These are phyloP conservation scores for Cataglyphis rosenhaueri DNA, from an alignment of 2,888 invertebrate species.

Conservation along the genomic window DNA sequence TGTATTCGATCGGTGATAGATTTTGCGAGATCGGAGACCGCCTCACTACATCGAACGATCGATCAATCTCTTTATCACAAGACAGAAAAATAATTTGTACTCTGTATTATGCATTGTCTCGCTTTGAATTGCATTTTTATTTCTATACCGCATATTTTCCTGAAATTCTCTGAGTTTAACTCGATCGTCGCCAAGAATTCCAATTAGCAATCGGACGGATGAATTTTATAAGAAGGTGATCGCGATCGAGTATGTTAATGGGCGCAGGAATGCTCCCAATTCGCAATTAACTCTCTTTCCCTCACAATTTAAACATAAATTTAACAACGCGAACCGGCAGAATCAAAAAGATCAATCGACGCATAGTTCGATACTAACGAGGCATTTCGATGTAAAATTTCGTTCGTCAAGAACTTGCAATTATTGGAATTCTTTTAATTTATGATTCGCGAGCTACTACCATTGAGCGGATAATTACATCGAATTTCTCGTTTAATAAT, in stretches of 20 bases:
- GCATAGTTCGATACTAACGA: neutral
- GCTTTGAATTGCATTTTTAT: neutral
- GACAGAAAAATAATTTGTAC: conserved; percentile 29
- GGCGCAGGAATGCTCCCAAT: neutral
- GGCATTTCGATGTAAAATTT: conserved; percentile 26
- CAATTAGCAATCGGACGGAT: neutral
- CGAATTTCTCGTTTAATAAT: conserved; percentile 9
- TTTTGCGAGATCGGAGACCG: neutral
- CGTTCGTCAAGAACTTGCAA: conserved; percentile 1
- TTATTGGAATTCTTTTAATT: conserved; percentile 27
- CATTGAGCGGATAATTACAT: neutral
- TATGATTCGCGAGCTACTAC: conserved; percentile 10
- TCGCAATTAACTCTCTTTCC: neutral
- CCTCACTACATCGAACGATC: conserved; percentile 7
- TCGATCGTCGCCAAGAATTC: neutral
- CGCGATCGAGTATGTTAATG: conserved; percentile 24
- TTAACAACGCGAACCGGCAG: neutral
- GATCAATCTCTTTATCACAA: conserved; percentile 21
- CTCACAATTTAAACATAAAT: neutral
- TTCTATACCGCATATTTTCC: neutral
- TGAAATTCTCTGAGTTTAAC: neutral
- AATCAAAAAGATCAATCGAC: conserved; percentile 25
- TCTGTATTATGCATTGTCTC: neutral
- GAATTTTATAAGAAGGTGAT: neutral
- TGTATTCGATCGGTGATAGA: conserved; percentile 37